Evolutionary conservation across 2,113 vertebrate species (phyloP), one percentile per base, ranked within the genome.

Genomic region (Calyptommatus sinebrachiatus): DNA sequence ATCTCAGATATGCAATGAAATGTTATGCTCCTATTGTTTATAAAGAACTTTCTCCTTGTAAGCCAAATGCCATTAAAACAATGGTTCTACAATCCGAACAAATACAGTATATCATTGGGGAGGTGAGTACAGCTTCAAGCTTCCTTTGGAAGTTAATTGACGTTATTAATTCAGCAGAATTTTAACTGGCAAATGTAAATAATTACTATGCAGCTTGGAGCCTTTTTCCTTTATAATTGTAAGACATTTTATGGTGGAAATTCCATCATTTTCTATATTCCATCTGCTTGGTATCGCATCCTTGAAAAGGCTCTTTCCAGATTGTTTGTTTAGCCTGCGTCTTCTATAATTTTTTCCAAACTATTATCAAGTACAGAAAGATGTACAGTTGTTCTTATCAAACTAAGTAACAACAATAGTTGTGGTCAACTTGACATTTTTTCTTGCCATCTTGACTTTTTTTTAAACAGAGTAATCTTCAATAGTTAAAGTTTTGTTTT

Each of bases 1-100:
- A 99, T 91, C 79, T 99, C 85, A 94, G 96, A 89, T 99, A 98
- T 1, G 98, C 97, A 0, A 95, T 99, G 92, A 96, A 92, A 85
- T 98, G 97, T 82, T 99, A 96, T 67, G 94, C 95, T 0, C 99
- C 98, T 0, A 90, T 95, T 0, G 86, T 99, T 20, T 99, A 99
- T 79, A 97, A 96, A 83, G 96, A 94, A 4, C 78, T 98, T 71
- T 88, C 88, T 63, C 96, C 97, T 6, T 97, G 96, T 86, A 96
- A 93, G 70, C 94, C 96, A 71, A 90, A 80, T 1, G 81, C 91
- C 61, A 95, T 99, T 76, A 99, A 97, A 90, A 85, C 0, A 69
- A 89, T 94, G 67, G 96, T 99, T 81, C 95, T 99, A 2, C 94
- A 93, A 50, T 99, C 98, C 1, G 96, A 97, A 60, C 95, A 97